These are phyloP conservation scores for Notolepis coatsorum DNA, from an alignment of 2,797 vertebrate genomes.

Conservation along the genomic window DNA sequence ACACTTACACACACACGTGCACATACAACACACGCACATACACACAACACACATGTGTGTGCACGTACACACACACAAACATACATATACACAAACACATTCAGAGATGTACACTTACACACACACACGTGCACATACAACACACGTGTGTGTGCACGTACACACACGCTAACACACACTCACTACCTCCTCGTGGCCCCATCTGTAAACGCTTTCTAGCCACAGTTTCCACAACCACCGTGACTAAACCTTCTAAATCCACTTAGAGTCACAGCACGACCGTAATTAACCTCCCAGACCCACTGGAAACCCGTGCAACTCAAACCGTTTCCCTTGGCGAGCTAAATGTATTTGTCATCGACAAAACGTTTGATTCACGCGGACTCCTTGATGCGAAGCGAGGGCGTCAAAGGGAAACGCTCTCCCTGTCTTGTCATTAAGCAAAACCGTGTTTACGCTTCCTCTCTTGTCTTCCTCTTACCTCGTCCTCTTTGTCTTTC, in stretches of 20 bases:
- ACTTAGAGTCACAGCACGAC: conserved; percentile 47
- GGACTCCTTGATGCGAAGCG: background rate
- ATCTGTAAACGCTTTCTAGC: conserved; percentile 64
- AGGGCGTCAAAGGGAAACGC: background rate
- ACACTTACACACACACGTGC: background rate
- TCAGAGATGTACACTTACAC: conserved; percentile 14
- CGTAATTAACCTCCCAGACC: conserved; percentile 30
- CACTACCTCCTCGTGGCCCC: background rate
- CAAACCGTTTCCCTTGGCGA: background rate
- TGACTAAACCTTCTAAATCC: conserved; percentile 64
- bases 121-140: background rate
- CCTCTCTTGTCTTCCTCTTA: background rate
- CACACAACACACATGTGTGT: too few relatives aligned
- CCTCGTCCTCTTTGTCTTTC: conserved; percentile 46
- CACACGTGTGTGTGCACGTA: too few relatives aligned
- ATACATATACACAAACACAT: conserved; percentile 71
- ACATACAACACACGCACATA: conserved; percentile 9
- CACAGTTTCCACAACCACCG: conserved; percentile 54
- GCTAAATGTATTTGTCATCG: background rate
- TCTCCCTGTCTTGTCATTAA: background rate
- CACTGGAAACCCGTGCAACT: conserved; percentile 17
- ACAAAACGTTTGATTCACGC: background rate
- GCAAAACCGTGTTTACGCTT: background rate
- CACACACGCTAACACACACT: background rate
- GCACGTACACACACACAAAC: too few relatives aligned